Base-by-base conservation (phyloP, 2,888 invertebrate species). In the Apamea monoglypha region DNA sequence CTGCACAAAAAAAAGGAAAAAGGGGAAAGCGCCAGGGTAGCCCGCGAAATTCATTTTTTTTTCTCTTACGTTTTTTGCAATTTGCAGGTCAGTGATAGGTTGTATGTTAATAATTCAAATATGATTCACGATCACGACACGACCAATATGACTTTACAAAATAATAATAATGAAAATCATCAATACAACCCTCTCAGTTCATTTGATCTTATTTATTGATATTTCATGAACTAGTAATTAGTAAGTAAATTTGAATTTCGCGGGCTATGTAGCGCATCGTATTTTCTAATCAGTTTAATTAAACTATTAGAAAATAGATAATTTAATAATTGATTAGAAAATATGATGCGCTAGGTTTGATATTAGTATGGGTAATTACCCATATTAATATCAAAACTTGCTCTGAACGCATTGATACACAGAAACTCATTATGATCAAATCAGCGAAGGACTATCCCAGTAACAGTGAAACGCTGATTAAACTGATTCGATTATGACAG, bases 401-500 rank as follows among this genome's bases (percentile, higher is more conserved):
- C 40, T 36, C 32, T 25, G 18, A 36, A 67, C 47, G 47, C 61
- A 25, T 53, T 36, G 10, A 40, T 44, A n/a, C 40, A 47, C 61
- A 71, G 21, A 29, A 71, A 56, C 18, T 12, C n/a, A 85, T 44
- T 68, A 63, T n/a, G 3, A 40, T 40, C 10, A 50, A 81, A 82
- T 73, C 56, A 40, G 16, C 16, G 53, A 82, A 82, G 36, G 64
- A 40, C 32, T 12, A 18, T 7, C 16, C 10, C 29, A 32, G 68
- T n/a, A 29, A 29, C 40, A 50, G 0, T 63, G 50, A 64, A 82
- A 68, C 16, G 25, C 25, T 68, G 32, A 68, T 47, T 68, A 68
- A 21, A 63, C 16, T 63, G 21, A 73, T 76, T 72, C 50, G 77
- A 83, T 83, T 77, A 40, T 72, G 29, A 25, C 10, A 18, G n/a